phyloP scores from a whole-genome alignment of 2,797 vertebrate genomes.

The Danionella dracula region DNA sequence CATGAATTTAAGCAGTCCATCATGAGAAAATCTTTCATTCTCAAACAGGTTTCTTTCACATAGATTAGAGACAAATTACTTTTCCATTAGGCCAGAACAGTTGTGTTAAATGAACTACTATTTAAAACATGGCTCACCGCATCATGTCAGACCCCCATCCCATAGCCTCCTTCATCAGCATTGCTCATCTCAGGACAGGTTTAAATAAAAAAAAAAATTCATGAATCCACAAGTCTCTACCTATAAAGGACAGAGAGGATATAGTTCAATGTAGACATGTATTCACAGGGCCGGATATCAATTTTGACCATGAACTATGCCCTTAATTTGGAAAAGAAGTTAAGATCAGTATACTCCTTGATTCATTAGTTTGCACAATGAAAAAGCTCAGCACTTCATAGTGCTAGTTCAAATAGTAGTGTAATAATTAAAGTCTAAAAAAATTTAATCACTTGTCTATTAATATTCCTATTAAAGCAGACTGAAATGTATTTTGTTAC shows the following conservation, averaged over 20 bases:
- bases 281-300: conserved; percentile 61
- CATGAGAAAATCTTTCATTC: conserved; percentile 59
- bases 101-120: conserved; percentile 74
- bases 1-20: conserved; percentile 34
- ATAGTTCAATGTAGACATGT: conserved; percentile 62
- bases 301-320: conserved; percentile 57
- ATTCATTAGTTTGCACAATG: too few relatives aligned
- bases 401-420: too few relatives aligned
- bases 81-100: conserved; percentile 71
- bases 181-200: conserved; percentile 58
- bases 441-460: too few relatives aligned
- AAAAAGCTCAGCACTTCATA: too few relatives aligned
- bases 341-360: background rate
- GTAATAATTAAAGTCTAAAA: too few relatives aligned
- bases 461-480: too few relatives aligned
- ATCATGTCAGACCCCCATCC: conserved; percentile 17
- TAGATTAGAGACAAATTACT: conserved; percentile 73
- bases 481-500: too few relatives aligned
- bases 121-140: conserved; percentile 66
- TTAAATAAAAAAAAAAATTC: conserved; percentile 74
- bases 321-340: conserved; percentile 28
- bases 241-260: conserved; percentile 60
- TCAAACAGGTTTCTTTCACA: conserved; percentile 54
- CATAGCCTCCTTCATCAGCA: conserved; percentile 61
- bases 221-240: conserved; percentile 65